These are phyloP conservation scores for Montipora efflorescens DNA, from an alignment of 64 coral and sea anemone species.

Conservation along the genomic window DNA sequence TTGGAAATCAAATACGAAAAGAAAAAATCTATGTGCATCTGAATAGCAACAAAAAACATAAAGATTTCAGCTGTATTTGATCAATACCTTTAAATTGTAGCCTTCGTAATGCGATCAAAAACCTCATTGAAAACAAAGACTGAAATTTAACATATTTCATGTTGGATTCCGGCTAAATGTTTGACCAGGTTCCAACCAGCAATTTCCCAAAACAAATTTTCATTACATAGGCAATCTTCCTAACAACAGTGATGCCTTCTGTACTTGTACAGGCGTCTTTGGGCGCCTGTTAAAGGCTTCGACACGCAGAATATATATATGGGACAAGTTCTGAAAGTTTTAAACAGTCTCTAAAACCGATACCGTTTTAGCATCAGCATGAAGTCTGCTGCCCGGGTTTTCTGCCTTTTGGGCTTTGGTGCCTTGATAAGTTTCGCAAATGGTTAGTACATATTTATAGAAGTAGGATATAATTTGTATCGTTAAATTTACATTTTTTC, in stretches of 20 bases:
- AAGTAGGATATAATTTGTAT: not conserved
- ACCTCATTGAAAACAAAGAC: too few species aligned
- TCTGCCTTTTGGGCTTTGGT: constrained; percentile 27
- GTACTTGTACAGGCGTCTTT: not conserved
- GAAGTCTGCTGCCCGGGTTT: not conserved
- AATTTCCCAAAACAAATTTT: not conserved
- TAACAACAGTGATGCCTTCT: not conserved
- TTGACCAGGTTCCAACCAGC: not conserved
- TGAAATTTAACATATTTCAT: too few species aligned
- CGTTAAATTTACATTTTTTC: not conserved
- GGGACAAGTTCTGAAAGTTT: not conserved
- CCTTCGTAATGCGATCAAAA: too few species aligned
- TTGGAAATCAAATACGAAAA: too few species aligned
- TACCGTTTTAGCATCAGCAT: not conserved
- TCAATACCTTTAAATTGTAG: too few species aligned
- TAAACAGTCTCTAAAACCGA: not conserved
- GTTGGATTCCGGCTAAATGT: not conserved
- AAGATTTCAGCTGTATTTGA: too few species aligned
- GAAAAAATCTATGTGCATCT: too few species aligned
- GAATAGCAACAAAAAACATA: too few species aligned
- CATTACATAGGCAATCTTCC: not conserved
- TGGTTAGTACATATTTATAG: not conserved
- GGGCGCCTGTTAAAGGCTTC: too few species aligned
- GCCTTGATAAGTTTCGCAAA: constrained; percentile 13
- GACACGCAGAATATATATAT: not conserved